Conservation (phyloP, 2,888 invertebrate genomes). For the Criorhina ranunculi region DNA sequence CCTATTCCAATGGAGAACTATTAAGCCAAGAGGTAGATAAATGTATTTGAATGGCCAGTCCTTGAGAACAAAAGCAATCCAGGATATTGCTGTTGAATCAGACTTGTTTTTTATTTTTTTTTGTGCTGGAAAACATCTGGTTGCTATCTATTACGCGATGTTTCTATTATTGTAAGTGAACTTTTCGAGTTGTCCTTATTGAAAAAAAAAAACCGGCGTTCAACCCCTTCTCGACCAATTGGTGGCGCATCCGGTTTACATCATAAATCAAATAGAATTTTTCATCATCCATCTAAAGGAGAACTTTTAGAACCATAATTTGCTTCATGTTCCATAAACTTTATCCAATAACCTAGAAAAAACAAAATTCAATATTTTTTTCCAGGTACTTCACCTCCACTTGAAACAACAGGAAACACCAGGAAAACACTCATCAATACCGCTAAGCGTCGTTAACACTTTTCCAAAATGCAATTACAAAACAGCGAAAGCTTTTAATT, state of each 20-base stretch:
- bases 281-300: not conserved
- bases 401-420: not conserved
- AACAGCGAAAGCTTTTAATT: constrained; percentile 56
- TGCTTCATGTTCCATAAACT: constrained; percentile 10
- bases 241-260: not conserved
- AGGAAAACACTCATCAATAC: constrained; percentile 37
- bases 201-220: not conserved
- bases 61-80: not conserved
- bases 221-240: not conserved
- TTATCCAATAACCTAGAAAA: constrained; percentile 26
- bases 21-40: constrained; percentile 3
- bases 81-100: not conserved
- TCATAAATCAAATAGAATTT: not conserved
- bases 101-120: no score
- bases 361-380: not conserved
- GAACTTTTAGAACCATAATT: constrained; percentile 19
- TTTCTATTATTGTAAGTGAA: not conserved
- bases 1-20: not conserved
- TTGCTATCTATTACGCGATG: no score
- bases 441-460: constrained; percentile 46
- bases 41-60: not conserved
- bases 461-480: constrained; percentile 57
- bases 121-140: not conserved
- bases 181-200: not conserved
- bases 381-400: not conserved